Percentiles rank a stretch among this genome's conserved stretches.
These are phyloP conservation scores for Acrossocheilus wenchowensis DNA, from an alignment of 2,797 vertebrate species.

Conservation along the genomic window DNA sequence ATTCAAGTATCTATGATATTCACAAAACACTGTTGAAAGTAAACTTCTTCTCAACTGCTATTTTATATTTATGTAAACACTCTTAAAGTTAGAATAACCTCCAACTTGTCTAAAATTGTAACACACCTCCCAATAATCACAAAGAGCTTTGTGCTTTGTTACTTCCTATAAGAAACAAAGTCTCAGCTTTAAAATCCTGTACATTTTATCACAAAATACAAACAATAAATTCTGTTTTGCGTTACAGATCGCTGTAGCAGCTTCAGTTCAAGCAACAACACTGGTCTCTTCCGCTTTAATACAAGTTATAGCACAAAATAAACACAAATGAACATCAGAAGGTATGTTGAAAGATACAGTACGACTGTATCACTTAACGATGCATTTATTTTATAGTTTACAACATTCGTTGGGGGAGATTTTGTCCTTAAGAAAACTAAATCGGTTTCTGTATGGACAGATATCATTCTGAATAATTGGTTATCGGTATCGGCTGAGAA, in stretches of 20 bases:
- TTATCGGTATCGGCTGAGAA: not conserved
- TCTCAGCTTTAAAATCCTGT: no score
- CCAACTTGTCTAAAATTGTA: not conserved
- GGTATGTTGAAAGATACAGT: not conserved
- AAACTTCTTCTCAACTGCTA: not conserved
- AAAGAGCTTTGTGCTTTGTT: not conserved
- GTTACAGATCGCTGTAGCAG: not conserved
- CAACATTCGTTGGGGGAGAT: no score
- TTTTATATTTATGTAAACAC: not conserved
- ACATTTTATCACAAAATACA: no score
- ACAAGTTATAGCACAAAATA: slow-evolving; percentile 4
- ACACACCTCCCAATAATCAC: not conserved
- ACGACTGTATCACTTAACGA: not conserved
- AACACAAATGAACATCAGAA: not conserved
- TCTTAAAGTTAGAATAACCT: not conserved
- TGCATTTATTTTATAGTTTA: not conserved
- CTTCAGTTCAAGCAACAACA: not conserved
- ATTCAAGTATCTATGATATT: not conserved
- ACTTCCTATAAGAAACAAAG: not conserved
- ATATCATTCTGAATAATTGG: not conserved
- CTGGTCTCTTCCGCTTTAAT: not conserved
- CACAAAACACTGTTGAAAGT: not conserved
- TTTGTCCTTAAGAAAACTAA: no score
- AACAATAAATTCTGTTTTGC: not conserved
- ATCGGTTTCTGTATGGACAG: not conserved